Conservation (phyloP, 2,113 vertebrate species). For the Oryzias javanicus region DNA sequence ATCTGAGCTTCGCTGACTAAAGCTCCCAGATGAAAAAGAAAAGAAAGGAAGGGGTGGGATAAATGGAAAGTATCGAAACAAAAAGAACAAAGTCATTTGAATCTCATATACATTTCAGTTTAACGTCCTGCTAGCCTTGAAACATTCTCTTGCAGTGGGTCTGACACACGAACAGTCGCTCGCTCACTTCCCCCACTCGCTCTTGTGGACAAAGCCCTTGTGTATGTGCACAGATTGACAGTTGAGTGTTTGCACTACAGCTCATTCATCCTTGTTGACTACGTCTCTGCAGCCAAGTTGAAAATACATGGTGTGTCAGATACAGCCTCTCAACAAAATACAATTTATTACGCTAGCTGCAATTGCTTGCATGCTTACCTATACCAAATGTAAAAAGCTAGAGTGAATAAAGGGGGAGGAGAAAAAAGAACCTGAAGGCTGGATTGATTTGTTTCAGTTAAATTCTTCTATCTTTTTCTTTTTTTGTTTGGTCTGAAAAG, state of each 20-base stretch:
- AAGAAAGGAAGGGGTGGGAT: slow-evolving; percentile 7
- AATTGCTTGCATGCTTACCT: slow-evolving; percentile 21
- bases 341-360: slow-evolving; percentile 37
- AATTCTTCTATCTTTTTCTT: slow-evolving; percentile 2
- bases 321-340: slow-evolving; percentile 33
- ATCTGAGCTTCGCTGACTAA: slow-evolving; percentile 71
- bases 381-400: slow-evolving; percentile 24
- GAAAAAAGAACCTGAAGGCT: slow-evolving; percentile 22
- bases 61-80: slow-evolving; percentile 51
- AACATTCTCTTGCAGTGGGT: slow-evolving; percentile 71
- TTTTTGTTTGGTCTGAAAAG: slow-evolving; percentile 7
- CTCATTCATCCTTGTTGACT: slow-evolving; percentile 68
- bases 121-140: slow-evolving; percentile 80
- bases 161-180: slow-evolving; percentile 46
- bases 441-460: slow-evolving; percentile 14
- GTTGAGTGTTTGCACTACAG: slow-evolving; percentile 60
- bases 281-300: slow-evolving; percentile 51
- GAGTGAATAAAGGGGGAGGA: slow-evolving; percentile 16
- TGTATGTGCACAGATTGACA: slow-evolving; percentile 66
- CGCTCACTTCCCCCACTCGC: slow-evolving; percentile 25
- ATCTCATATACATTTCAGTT: slow-evolving; percentile 83
- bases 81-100: slow-evolving; percentile 69
- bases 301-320: slow-evolving; percentile 55
- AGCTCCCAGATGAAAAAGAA: slow-evolving; percentile 69
- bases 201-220: slow-evolving; percentile 53